Evolutionary conservation across 2,113 vertebrate species (phyloP), one percentile per base, ranked within the genome.

Genomic region (Stigmatopora argus): DNA sequence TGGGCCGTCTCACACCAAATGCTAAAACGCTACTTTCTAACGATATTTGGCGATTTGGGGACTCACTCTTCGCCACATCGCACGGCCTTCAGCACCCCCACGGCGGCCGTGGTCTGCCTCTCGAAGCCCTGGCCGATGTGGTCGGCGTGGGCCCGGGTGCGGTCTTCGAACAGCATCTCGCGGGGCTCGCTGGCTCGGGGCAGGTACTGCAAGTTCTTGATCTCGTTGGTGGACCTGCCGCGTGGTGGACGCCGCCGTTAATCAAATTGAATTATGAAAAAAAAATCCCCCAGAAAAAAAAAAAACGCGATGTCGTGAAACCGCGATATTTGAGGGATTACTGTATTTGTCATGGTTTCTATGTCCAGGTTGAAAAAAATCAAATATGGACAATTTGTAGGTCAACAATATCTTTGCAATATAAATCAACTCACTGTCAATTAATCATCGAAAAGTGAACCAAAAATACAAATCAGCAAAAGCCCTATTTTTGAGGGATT

Each of bases 181-280:
- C 97, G 92, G 74, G 97, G 97, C 74, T 99, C 96, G 35, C 96
- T 98, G 83, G 95, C 89, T 90, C 97, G 93, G 87, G 96, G 97
- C 89, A 99, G 93, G 90, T 98, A 99, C 92, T 99, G 97, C 83
- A 99, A 88, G 90, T 99, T 99, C 94, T 98, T 99, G 67, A 99
- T 98, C 92, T 98, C 97, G 93, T 98, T 99, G 91, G 96, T 98
- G 83, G 96, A 96, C 93, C 97, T 99, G 85, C 59, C 76, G 77
- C 4, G 63, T 1, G n/a, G n/a, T n/a, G n/a, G n/a, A n/a, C n/a
- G 85, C 59, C 76, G 77, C 4, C 60, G 26, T 31, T 31, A 31
- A 31, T 2, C 26, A 31, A 1, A 31, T 31, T 31, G 1, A 31
- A 31, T 31, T 31, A 31, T 31, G 3, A 31, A 31, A 31, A 31